Evolutionary conservation across 92 coral and sea anemone genomes (phyloP).

Genomic region (Plumapathes pennacea): DNA sequence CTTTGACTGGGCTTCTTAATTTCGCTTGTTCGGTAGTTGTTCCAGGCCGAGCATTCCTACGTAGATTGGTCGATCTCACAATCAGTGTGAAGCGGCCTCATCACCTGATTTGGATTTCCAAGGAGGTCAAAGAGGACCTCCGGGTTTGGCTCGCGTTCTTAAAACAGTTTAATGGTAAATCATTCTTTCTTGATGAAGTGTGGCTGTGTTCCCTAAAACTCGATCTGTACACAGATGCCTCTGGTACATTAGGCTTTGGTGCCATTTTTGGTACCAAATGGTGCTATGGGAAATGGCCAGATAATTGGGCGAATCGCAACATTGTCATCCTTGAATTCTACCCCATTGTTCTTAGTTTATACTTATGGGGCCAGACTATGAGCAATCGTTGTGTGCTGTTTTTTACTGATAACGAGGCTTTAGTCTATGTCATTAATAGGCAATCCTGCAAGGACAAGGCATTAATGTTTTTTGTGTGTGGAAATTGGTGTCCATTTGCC

Average conservation of each 20-base stretch:
- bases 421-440: slow-evolving; percentile 17
- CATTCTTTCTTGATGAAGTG: slow-evolving; percentile 30
- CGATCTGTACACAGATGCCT: slow-evolving; percentile 30
- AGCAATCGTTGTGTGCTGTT: slow-evolving; percentile 21
- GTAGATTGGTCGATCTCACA: slow-evolving; percentile 48
- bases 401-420: slow-evolving; percentile 29
- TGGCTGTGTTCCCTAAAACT: slow-evolving; percentile 29
- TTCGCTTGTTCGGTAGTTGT: slow-evolving; percentile 40
- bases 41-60: slow-evolving; percentile 45
- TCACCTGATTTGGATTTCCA: slow-evolving; percentile 8
- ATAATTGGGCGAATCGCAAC: slow-evolving; percentile 11
- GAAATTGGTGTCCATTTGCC: slow-evolving; percentile 6
- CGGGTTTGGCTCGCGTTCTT: slow-evolving; percentile 35
- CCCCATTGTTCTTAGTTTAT: slow-evolving; percentile 23
- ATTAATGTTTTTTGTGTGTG: slow-evolving; percentile 16
- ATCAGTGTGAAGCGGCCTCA: slow-evolving; percentile 15
- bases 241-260: slow-evolving; percentile 22
- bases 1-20: slow-evolving; percentile 33
- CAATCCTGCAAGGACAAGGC: slow-evolving; percentile 7
- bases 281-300: slow-evolving; percentile 32
- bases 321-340: slow-evolving; percentile 33
- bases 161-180: slow-evolving; percentile 13
- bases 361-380: slow-evolving; percentile 30
- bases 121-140: slow-evolving; percentile 19
- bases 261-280: slow-evolving; percentile 40